Base-by-base conservation (phyloP, 2,113 vertebrate species). In the Crotalus helleri region DNA sequence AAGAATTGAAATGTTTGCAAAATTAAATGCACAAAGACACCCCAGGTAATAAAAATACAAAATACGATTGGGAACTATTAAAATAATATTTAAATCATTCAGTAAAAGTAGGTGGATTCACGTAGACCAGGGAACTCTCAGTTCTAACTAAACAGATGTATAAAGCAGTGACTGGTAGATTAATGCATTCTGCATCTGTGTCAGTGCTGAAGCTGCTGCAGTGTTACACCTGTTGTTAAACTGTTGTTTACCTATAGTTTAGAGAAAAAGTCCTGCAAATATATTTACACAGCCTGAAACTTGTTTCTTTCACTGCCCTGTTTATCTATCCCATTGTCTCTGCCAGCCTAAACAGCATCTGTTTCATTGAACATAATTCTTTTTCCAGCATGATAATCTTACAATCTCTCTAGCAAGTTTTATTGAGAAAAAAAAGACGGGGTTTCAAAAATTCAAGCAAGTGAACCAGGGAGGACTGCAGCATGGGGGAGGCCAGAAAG, bases 201-300 rank as follows among this genome's bases (percentile, higher is more conserved):
- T 81, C 17, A 44, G 17, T 21, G 33, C 21, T 29, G 58, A 64
- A n/a, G 39, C 44, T 51, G 17, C 21, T 33, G 26, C 10, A 21
- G 2, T 33, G n/a, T 57, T n/a, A 57, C 55, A 39, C 9, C 54
- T 88, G 33, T 33, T 88, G 9, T 88, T 57, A 21, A 88, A 88
- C 57, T 39, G 57, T 57, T 57, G n/a, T 57, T 88, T 54, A 55
- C 7, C 51, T 88, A 54, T 54, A 39, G 54, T 81, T 81, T 81
- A 81, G 61, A 81, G 1, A 17, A 39, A 39, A 39, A 21, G 33
- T 81, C 17, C 44, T 51, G 85, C 90, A 69, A 7, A 55, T 91
- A 88, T 88, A 85, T 81, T 85, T 92, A 61, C 64, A 90, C 7
- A 9, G 39, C 61, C 88, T 69, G 91, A 92, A 46, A 88, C 61